A percentile compares a stretch with the other conserved stretches of the same genome.
These are phyloP conservation scores for Silurus lanzhouensis DNA, from an alignment of 2,797 vertebrate genomes.

Conservation along the genomic window DNA sequence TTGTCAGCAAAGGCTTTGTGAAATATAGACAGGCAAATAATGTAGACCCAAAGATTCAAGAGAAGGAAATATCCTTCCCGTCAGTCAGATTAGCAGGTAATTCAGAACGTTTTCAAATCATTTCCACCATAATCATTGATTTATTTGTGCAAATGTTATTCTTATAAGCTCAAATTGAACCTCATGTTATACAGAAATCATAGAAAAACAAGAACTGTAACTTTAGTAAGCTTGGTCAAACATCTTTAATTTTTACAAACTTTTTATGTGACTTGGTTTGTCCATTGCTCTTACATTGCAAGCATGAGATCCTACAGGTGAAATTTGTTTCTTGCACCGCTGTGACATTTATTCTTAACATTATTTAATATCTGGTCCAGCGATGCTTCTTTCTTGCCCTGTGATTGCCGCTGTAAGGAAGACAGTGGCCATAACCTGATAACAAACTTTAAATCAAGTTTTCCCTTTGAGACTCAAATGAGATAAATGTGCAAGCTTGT, in stretches of 20 bases:
- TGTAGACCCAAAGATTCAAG: neutral
- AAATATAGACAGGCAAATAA: neutral
- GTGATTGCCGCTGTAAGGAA: constrained; percentile 26
- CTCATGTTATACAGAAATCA: neutral
- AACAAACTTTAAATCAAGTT: constrained; percentile 57
- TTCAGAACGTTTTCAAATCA: neutral
- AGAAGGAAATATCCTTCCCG: neutral
- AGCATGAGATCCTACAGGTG: constrained; percentile 2
- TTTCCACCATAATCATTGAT: neutral
- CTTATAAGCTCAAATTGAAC: neutral
- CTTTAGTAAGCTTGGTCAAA: neutral
- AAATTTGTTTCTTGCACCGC: constrained; percentile 8
- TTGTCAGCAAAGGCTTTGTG: neutral
- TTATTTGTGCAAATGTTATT: neutral
- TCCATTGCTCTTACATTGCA: neutral
- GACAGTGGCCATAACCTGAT: constrained; percentile 44
- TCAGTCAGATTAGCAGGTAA: neutral
- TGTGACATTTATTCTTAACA: neutral
- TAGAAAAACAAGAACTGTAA: neutral
- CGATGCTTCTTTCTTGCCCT: constrained; percentile 18
- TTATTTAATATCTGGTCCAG: neutral
- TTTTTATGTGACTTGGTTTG: neutral
- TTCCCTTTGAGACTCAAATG: constrained; percentile 51
- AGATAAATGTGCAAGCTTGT: constrained; percentile 48
- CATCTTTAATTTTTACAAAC: neutral